Evolutionary conservation across 1,140 invertebrate species (phyloP).

Genomic region (Lordiphosa clarofinis): DNA sequence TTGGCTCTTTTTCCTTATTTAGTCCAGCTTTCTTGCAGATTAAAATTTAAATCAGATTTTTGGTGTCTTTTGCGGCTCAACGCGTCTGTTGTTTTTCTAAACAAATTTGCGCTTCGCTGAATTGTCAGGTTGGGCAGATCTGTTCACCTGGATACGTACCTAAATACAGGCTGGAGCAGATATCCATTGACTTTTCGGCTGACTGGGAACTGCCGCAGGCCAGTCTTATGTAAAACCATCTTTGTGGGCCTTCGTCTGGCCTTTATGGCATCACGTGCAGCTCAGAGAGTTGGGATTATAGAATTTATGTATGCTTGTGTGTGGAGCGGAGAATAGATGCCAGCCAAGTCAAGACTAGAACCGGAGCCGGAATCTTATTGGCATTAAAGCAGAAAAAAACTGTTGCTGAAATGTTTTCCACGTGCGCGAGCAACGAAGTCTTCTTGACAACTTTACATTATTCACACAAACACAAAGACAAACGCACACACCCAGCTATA

Average conservation of each 20-base stretch:
- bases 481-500: constrained; percentile 16
- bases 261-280: constrained; percentile 59
- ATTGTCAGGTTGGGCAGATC: constrained; percentile 19
- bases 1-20: not conserved
- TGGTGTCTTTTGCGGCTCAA: constrained; percentile 45
- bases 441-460: constrained; percentile 53
- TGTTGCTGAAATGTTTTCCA: constrained; percentile 36
- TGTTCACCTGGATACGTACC: constrained; percentile 4
- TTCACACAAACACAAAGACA: constrained; percentile 14
- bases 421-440: not conserved
- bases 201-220: constrained; percentile 49
- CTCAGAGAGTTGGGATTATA: constrained; percentile 45
- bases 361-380: constrained; percentile 17
- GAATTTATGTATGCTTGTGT: constrained; percentile 26
- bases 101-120: constrained; percentile 58
- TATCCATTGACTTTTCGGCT: constrained; percentile 17
- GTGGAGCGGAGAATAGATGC: constrained; percentile 5
- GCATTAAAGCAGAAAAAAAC: constrained; percentile 25
- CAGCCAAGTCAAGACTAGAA: constrained; percentile 14
- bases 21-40: constrained; percentile 6
- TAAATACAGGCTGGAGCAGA: constrained; percentile 9
- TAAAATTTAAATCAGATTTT: constrained; percentile 41
- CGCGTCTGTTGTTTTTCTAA: constrained; percentile 44
- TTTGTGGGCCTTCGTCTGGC: constrained; percentile 22
- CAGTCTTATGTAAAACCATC: constrained; percentile 55